A percentile compares a stretch with the other conserved stretches of the same genome.
Evolutionary conservation across 2,797 vertebrate species (phyloP).

Genomic region (Rhinogobio ventralis): DNA sequence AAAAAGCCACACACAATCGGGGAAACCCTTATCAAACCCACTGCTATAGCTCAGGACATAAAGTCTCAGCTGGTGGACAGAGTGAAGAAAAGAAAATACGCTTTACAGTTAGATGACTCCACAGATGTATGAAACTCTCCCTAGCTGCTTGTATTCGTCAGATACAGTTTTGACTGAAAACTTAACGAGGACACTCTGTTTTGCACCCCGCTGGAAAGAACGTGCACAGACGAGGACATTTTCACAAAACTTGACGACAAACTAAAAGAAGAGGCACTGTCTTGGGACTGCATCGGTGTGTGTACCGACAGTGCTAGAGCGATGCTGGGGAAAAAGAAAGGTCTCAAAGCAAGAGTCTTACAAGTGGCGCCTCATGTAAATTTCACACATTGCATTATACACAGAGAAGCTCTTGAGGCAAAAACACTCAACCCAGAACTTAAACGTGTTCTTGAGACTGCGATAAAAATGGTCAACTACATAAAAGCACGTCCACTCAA

Average conservation of each 20-base stretch:
- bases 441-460: not conserved
- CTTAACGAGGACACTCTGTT: not conserved
- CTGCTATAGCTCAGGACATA: not conserved
- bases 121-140: not conserved
- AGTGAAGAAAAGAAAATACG: not conserved
- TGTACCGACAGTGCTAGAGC: not conserved
- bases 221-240: not conserved
- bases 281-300: not conserved
- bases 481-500: not conserved
- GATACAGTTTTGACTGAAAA: too few species aligned
- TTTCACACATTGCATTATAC: not conserved
- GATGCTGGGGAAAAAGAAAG: too few species aligned
- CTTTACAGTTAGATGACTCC: not conserved
- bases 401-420: not conserved
- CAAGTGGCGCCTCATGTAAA: not conserved
- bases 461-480: not conserved
- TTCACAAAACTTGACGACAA: not conserved
- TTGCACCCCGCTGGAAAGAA: not conserved
- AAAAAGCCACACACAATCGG: not conserved
- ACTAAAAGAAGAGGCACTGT: not conserved
- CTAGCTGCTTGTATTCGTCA: too few species aligned
- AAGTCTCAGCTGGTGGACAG: not conserved
- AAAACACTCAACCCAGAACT: not conserved
- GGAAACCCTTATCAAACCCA: not conserved
- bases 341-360: not conserved